phyloP scores from a whole-genome alignment of 2,797 vertebrate species.

The Hoplostethus mediterraneus region DNA sequence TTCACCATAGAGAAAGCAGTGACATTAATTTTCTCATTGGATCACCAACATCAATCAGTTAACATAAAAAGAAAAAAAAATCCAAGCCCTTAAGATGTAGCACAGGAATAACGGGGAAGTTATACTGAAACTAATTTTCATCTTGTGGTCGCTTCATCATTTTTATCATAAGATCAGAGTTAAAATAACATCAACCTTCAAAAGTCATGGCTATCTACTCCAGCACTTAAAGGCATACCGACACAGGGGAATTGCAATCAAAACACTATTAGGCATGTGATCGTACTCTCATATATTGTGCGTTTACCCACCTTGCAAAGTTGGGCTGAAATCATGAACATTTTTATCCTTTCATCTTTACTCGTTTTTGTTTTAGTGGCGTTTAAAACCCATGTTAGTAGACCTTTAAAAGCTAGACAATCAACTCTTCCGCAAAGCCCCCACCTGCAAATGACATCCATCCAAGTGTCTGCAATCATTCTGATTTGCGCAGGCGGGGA shows the following conservation, averaged over 20 bases:
- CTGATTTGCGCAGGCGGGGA: constrained; percentile 27
- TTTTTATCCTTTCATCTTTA: not conserved
- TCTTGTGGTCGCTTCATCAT: constrained; percentile 55
- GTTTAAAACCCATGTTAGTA: not conserved
- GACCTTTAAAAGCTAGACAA: constrained; percentile 24
- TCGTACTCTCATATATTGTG: constrained; percentile 1
- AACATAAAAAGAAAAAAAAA: constrained; percentile 39
- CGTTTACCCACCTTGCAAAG: not conserved
- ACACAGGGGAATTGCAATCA: constrained; percentile 35
- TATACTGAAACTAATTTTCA: constrained; percentile 25
- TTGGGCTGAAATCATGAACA: constrained; percentile 16
- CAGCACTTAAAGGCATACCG: constrained; percentile 24
- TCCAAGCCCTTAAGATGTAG: constrained; percentile 58
- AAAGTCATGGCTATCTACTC: constrained; percentile 13
- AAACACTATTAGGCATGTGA: constrained; percentile 26
- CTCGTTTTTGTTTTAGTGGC: constrained; percentile 1
- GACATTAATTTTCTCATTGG: constrained; percentile 15
- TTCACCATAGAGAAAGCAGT: constrained; percentile 21
- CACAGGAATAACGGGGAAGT: constrained; percentile 42
- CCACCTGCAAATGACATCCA: not conserved
- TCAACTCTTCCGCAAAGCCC: constrained; percentile 14
- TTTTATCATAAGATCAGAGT: constrained; percentile 63
- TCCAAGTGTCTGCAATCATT: constrained; percentile 15
- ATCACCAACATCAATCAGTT: constrained; percentile 31
- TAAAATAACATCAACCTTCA: constrained; percentile 44